Evolutionary conservation across 2,797 vertebrate genomes (phyloP).

Genomic region (Linurgus olivaceus): DNA sequence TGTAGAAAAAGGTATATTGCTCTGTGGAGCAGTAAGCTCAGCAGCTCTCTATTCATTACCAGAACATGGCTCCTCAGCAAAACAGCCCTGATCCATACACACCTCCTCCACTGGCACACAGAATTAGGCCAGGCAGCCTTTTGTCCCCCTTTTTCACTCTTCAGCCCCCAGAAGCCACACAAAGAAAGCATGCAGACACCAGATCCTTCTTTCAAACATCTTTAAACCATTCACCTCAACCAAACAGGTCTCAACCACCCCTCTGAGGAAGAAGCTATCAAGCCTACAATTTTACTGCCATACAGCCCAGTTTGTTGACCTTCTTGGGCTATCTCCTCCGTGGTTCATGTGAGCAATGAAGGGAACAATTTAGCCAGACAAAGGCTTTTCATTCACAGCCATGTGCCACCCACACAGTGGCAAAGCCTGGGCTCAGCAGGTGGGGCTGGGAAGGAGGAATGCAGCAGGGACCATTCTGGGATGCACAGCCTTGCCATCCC

Average conservation of each 20-base stretch:
- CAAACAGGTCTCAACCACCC: background rate
- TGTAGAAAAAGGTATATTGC: background rate
- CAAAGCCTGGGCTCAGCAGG: background rate
- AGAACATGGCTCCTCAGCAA: background rate
- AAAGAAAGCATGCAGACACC: background rate
- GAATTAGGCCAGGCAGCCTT: background rate
- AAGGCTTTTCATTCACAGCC: background rate
- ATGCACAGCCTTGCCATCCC: background rate
- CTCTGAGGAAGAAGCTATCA: background rate
- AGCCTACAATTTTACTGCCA: background rate
- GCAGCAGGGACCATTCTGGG: fast-evolving
- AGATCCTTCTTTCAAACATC: background rate
- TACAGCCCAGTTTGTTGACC: background rate
- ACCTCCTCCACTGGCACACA: background rate
- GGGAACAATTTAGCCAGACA: background rate
- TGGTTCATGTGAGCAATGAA: fast-evolving
- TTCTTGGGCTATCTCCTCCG: background rate
- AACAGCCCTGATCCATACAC: background rate
- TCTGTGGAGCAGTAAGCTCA: background rate
- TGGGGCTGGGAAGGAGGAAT: background rate
- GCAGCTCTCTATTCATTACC: background rate
- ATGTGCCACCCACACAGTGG: background rate
- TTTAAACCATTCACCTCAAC: background rate
- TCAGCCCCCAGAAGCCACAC: background rate
- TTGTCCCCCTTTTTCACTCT: background rate